Percentiles rank a stretch among this genome's conserved stretches.
phyloP scores from a whole-genome alignment of 2,797 vertebrate genomes.

The Poecilia gillii region DNA sequence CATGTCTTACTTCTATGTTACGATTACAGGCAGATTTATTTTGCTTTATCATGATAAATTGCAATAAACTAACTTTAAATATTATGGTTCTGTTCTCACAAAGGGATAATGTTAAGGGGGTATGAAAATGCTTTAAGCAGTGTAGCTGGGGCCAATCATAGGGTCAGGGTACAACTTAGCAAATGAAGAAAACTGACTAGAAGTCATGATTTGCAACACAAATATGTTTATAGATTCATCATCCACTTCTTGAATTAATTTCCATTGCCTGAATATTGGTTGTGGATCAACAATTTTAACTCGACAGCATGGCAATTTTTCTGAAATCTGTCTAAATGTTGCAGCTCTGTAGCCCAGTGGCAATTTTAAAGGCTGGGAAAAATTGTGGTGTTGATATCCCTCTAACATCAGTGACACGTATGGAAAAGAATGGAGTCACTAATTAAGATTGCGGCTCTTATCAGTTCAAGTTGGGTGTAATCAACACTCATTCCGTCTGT shows the following conservation, averaged over 20 bases:
- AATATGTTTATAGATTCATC: background rate
- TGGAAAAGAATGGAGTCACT: conserved; percentile 9
- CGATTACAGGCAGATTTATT: background rate
- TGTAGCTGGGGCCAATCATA: background rate
- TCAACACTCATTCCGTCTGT: conserved; percentile 30
- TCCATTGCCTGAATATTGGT: background rate
- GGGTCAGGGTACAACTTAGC: background rate
- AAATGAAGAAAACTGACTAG: background rate
- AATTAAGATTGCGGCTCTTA: conserved; percentile 35
- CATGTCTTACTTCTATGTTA: background rate
- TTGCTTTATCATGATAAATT: background rate
- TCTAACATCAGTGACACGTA: conserved; percentile 11
- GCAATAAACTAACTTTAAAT: background rate
- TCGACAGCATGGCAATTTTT: background rate
- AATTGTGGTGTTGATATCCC: conserved; percentile 1
- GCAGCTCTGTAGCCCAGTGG: background rate
- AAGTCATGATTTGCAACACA: background rate
- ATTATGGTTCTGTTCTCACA: background rate
- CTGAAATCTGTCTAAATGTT: background rate
- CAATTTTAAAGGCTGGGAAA: background rate
- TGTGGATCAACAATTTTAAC: background rate
- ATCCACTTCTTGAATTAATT: background rate
- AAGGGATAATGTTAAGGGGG: background rate
- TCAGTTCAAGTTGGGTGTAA: conserved; percentile 14
- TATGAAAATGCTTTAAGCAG: background rate